Base-by-base conservation (phyloP, 1,140 invertebrate species). In the Bradysia coprophila region DNA sequence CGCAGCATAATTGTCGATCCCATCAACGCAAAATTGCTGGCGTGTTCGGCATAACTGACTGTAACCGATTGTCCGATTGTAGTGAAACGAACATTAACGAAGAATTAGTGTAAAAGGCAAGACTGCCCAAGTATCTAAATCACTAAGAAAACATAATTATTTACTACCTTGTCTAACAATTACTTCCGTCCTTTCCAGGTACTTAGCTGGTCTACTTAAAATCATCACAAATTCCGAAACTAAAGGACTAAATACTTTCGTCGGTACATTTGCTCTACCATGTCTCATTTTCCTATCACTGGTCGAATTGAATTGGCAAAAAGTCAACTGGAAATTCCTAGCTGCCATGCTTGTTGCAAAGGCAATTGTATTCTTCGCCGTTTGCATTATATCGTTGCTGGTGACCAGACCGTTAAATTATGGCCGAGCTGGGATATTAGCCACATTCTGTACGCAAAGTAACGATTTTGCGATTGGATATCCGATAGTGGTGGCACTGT, bases 391-490 rank as follows among this genome's bases (percentile, higher is more conserved):
- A 11, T 85, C 83, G 3, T 49, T 92, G 40, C 53, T 94, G 21
- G 72, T 89, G 15, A 78, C 78, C 6, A 75, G 77, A 58, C 83
- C 85, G 6, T 56, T 78, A 4, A 83, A 91, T 63, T 71, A 81
- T 44, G 86, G 83, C 11, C 73, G 78, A 51, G 85, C 87, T 41
- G 92, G 89, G 13, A 66, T 96, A 18, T 91, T 85, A 71, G 86
- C 85, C 19, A 96, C 97, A 50, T 95, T 96, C 61, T 85, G 82
- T 38, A 96, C 92, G 0, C 91, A 96, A 57, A 93, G 88, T 56
- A 98, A 98, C 73, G 93, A 98, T 64, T 96, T 97, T 71, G 93
- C 93, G 38, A 75, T 98, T 49, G 92, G 92, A 44, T 94, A 86
- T 66, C 92, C 93, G 3, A 93, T 96, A 53, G 80, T 86, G 39